Percentiles rank a stretch among this genome's conserved stretches.
These are phyloP conservation scores for Cariama cristata DNA, from an alignment of 2,113 vertebrate genomes.

Conservation along the genomic window DNA sequence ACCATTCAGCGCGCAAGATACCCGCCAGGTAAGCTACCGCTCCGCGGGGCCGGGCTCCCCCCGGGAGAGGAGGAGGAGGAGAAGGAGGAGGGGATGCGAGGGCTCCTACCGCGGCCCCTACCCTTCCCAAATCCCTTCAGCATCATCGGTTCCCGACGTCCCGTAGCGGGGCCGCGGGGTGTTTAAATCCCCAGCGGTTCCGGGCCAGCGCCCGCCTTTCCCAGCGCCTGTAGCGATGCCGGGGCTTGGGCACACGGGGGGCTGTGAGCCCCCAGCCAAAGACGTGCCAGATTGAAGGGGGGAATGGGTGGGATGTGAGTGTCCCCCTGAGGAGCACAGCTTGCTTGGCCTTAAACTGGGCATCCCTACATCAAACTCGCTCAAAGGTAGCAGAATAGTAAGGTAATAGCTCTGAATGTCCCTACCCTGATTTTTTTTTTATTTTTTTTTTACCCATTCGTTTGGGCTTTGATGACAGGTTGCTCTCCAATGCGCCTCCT, in stretches of 20 bases:
- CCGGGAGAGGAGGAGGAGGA: background rate
- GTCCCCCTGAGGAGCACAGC: background rate
- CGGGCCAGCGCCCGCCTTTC: background rate
- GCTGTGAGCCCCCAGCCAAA: background rate
- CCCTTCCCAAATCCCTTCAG: background rate
- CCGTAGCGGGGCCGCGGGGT: background rate
- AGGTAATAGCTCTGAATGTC: background rate
- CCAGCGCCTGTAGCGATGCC: background rate
- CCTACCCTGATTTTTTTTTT: background rate
- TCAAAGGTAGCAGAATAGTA: background rate
- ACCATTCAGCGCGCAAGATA: constrained; percentile 97
- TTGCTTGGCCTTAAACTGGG: background rate
- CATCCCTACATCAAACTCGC: background rate
- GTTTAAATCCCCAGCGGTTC: background rate
- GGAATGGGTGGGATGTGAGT: background rate
- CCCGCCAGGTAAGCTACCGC: constrained; percentile 84
- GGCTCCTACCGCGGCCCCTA: background rate
- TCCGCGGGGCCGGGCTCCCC: background rate
- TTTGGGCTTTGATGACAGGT: background rate
- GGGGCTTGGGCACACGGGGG: background rate
- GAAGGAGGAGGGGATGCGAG: background rate
- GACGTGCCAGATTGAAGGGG: background rate
- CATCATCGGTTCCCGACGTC: background rate
- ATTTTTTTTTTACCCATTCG: background rate
- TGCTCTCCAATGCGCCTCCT: background rate